phyloP scores from a whole-genome alignment of 2,797 vertebrate species.

The Galagoides demidoff region DNA sequence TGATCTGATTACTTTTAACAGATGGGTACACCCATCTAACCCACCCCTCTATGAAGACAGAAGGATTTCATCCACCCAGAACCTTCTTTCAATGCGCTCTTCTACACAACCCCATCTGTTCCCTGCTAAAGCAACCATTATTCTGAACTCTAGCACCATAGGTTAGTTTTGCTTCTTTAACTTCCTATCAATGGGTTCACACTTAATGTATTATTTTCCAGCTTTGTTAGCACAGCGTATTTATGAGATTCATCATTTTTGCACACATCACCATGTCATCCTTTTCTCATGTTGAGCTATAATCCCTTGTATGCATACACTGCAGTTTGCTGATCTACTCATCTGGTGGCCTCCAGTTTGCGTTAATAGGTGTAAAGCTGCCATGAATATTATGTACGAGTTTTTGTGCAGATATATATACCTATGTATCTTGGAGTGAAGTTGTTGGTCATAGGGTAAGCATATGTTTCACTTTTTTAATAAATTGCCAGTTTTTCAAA shows the following conservation, averaged over 20 bases:
- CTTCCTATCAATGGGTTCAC: neutral
- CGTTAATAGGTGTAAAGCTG: too few relatives aligned
- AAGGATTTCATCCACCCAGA: too few relatives aligned
- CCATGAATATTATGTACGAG: neutral
- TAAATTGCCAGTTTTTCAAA: neutral
- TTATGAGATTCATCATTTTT: neutral
- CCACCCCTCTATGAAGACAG: neutral
- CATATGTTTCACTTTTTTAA: neutral
- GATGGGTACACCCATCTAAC: neutral
- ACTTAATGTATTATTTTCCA: fast-evolving
- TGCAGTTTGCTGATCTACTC: fast-evolving
- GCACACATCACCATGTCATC: fast-evolving
- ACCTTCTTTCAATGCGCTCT: fast-evolving
- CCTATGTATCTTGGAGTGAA: neutral
- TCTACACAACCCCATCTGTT: neutral
- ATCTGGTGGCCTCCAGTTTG: neutral
- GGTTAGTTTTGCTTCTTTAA: neutral
- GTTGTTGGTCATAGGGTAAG: neutral
- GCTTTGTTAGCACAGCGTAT: neutral
- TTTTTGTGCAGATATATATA: neutral
- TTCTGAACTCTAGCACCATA: neutral
- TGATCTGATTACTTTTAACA: neutral
- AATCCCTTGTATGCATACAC: fast-evolving
- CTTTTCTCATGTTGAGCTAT: neutral
- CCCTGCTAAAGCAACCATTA: neutral